Evolutionary conservation across 1,140 invertebrate species (phyloP), one percentile per base, ranked within the genome.

Genomic region (Drosophila funebris): DNA sequence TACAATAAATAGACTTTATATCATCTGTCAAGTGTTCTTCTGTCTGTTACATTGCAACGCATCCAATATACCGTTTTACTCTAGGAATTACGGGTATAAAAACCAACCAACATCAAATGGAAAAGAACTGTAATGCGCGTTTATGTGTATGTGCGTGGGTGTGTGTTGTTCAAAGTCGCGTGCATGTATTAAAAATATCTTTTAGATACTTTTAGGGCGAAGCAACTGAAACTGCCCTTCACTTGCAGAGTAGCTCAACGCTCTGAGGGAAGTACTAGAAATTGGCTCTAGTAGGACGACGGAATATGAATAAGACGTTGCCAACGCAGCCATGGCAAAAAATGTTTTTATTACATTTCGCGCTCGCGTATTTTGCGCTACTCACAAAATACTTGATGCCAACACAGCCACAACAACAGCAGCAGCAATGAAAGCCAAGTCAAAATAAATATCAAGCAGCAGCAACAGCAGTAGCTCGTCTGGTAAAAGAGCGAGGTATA

Each of bases 281-380:
- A 78, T 87, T 75, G 75, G 78, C 83, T 87, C 79, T 64, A 82
- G 73, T 60, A 56, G 29, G 20, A 84, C 24, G 24, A 27, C 6
- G 24, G 29, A 39, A 68, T 48, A 33, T 52, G 57, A 85, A 87
- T 85, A 85, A 87, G 81, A 85, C 73, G 82, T 85, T 72, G 60
- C 24, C 22, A 41, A 13, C 11, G 43, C 36, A 11, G 37, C n/a
- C 44, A 57, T 60, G 48, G 72, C 60, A 88, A 88, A 88, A 88
- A 88, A 88, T 88, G 78, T 88, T 88, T 88, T 88, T 88, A 88
- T 88, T 88, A 88, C 78, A 88, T 88, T 88, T 88, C 83, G 69
- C 83, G 83, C 76, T 72, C 69, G 83, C 83, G 78, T 83, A 73
- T 88, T 87, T 83, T 88, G 52, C 83, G 78, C 83, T 88, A 76